phyloP scores from a whole-genome alignment of 2,888 invertebrate genomes.

The Eumacrocentrus americanus region DNA sequence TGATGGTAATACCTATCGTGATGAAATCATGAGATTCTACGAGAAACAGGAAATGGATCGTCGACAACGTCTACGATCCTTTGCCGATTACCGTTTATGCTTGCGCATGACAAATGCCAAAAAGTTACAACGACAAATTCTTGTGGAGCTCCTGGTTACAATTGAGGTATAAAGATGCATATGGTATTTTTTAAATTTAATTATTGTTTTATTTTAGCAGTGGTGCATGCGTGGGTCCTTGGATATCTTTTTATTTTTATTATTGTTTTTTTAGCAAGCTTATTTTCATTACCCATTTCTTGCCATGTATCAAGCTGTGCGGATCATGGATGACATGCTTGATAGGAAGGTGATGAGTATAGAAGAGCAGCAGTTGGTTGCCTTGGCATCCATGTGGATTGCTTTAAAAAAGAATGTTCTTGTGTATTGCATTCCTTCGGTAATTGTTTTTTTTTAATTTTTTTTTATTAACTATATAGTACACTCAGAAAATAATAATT shows the following conservation, averaged over 20 bases:
- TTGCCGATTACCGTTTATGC: no score
- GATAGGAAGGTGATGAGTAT: conserved; percentile 34
- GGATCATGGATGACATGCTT: conserved; percentile 45
- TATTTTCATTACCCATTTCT: conserved; percentile 40
- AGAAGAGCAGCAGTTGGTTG: conserved; percentile 40
- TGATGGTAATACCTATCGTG: no score
- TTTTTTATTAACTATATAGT: no score
- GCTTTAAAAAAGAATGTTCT: conserved; percentile 43
- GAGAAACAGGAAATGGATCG: conserved; percentile 32
- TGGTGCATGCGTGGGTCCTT: no score
- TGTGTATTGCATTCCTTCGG: no score
- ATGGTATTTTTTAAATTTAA: background rate
- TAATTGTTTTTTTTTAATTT: no score
- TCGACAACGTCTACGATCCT: no score
- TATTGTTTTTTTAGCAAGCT: conserved; percentile 38
- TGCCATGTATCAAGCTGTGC: conserved; percentile 47
- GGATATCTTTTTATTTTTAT: no score
- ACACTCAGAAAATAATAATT: no score
- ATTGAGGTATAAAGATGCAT: conserved; percentile 34
- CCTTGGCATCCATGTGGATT: conserved; percentile 49
- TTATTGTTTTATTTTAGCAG: conserved; percentile 11
- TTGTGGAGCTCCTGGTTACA: conserved; percentile 42
- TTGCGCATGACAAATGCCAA: conserved; percentile 38
- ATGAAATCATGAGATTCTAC: conserved; percentile 35
- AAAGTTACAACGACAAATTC: conserved; percentile 39